Evolutionary conservation across 2,888 invertebrate genomes (phyloP), one percentile per base, ranked within the genome.

Genomic region (Anoplius nigerrimus): DNA sequence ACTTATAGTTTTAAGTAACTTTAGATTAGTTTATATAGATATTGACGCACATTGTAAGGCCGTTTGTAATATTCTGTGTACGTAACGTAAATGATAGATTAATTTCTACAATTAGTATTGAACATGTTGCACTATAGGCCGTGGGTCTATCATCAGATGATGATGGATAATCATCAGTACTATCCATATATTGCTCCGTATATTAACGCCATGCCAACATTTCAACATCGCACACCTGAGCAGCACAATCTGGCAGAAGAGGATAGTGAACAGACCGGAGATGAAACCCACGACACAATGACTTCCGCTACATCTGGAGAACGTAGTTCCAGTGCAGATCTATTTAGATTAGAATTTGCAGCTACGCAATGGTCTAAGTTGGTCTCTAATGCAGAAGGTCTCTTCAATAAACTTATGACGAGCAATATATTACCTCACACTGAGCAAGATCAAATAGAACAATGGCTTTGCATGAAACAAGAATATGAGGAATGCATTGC

Each of bases 401-500:
- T 96, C n/a, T 95, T 95, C 88, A 93, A 94, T 88, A 94, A 92
- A 87, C 91, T 96, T 52, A 90, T 95, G 57, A 91, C 92, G 16
- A 93, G 92, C 48, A 93, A 93, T 81, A 91, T 92, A n/a, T 86
- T 96, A 63, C 92, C 93, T 13, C 93, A 94, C 62, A 89, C 92
- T 69, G 95, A 95, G 84, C 92, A 93, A 75, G 94, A 94, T 82
- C 95, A 95, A 89, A 93, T 94, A 54, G 92, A 94, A 83, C 94
- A 95, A 78, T 96, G 96, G 96, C 89, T 96, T 18, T 95, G 94
- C 81, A 89, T 95, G 71, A 96, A 96, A 84, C 95, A 95, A 78
- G 96, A 96, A 88, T 96, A 95, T 88, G 95, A 96, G 87, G 95
- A 96, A 84, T 95, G 95, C 85, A 91, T 94, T 55, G 92, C 92